Base-by-base conservation (phyloP, 2,113 vertebrate species). In the Phylloscopus whistleri region DNA sequence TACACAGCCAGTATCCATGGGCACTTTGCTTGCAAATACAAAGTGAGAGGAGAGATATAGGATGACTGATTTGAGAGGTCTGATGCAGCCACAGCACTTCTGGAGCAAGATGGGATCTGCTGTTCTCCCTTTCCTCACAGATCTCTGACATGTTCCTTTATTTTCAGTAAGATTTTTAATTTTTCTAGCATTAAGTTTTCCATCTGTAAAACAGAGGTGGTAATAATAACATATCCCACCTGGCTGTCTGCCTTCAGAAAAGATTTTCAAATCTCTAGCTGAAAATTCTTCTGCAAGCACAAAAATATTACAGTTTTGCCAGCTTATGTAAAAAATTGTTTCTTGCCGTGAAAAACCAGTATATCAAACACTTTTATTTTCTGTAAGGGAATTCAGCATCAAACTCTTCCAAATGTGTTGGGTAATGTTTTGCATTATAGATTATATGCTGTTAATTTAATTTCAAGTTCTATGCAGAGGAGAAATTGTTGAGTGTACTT, bases 251-350 rank as follows among this genome's bases (percentile, higher is more conserved):
- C 73, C 59, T 94, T 86, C 44, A 90, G 82, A 83, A 93, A 80
- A 33, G 46, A 31, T 91, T 96, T 94, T 85, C 31, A 41, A 58
- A 70, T 69, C 63, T 82, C 85, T 31, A 72, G 31, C 31, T 89
- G 48, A 92, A 92, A 93, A 70, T 81, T 93, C 43, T 77, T 91
- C 49, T 87, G n/a, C 69, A 91, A 94, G 68, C 56, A 88, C 55
- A 90, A 59, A 76, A 78, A 68, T 63, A 83, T 31, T 81, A 62
- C n/a, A 17, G 13, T 76, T 93, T 94, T 94, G 41, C n/a, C 62
- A 82, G 59, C 48, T 73, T 77, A 33, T 41, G 28, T 90, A 41
- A 93, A 90, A 89, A 78, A 46, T 1, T 15, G 10, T 85, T 84
- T 83, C 48, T 78, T 60, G 41, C 17, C 4, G 9, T 80, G 68